These are phyloP conservation scores for Notothenia rossii DNA, from an alignment of 2,113 vertebrate genomes.

Conservation along the genomic window DNA sequence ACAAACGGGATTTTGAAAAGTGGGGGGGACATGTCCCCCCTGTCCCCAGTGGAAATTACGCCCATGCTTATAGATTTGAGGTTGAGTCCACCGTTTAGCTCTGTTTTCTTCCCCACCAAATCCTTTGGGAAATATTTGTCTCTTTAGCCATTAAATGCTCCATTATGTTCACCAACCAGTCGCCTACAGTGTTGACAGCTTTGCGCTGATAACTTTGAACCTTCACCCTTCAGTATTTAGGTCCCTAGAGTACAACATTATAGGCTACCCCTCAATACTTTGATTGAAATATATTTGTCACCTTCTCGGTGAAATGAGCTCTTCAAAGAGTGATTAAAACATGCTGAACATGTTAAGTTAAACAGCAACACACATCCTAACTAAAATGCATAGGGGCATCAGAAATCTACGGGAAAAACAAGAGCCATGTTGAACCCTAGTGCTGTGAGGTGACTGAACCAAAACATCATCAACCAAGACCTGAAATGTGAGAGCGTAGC, in stretches of 20 bases:
- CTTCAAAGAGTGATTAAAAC: not conserved
- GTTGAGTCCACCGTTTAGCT: too few relatives aligned
- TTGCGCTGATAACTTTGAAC: not conserved
- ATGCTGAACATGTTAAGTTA: not conserved
- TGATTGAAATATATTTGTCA: too few relatives aligned
- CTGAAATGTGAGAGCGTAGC: not conserved
- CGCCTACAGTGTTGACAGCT: not conserved
- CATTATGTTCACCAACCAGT: not conserved
- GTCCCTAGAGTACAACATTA: not conserved
- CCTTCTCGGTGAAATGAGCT: too few relatives aligned
- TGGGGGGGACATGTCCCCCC: too few relatives aligned
- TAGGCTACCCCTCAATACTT: not conserved
- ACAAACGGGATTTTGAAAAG: too few relatives aligned
- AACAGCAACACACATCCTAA: constrained; percentile 2
- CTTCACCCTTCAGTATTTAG: too few relatives aligned
- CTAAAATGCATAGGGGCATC: not conserved
- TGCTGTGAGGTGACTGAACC: not conserved
- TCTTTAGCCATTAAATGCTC: not conserved
- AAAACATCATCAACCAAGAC: not conserved
- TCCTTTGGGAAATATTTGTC: not conserved
- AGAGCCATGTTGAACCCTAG: not conserved
- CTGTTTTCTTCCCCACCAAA: not conserved
- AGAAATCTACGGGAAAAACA: not conserved
- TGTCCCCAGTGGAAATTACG: too few relatives aligned
- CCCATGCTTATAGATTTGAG: too few relatives aligned